Base-by-base conservation (phyloP, 2,797 vertebrate species). In the Chelonia mydas region DNA sequence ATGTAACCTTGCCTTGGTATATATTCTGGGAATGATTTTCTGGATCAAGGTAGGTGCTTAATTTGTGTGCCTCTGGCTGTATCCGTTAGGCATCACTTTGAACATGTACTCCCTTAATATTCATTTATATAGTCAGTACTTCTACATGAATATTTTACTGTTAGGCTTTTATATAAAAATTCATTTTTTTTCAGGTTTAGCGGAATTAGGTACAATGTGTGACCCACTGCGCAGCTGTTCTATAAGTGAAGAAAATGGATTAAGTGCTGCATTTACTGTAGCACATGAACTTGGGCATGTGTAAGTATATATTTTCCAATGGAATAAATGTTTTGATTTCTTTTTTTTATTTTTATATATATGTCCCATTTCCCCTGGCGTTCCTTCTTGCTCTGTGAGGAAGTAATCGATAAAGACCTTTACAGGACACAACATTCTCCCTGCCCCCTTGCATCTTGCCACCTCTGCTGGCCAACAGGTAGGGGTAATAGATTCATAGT, bases 261-360 rank as follows among this genome's bases (percentile, higher is more conserved):
- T 99, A 94, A 99, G 99, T 89, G 99, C 99, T 55, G 99, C 99
- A 95, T 99, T 99, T 97, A 99, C 99, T 96, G 99, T 99, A 89
- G 99, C 99, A 41, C 99, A 99, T 93, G 99, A 99, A 95, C 98
- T 99, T 92, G 99, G 99, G 86, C 99, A 99, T 61, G 99, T 99
- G 99, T 99, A 98, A 99, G 99, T 99, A 98, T 92, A 65, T 92
- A 41, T 96, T 90, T 78, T 88, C 57, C n/a, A 37, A 33, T 84
- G 84, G 94, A 94, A 93, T 68, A 23, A 77, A 51, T 87, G 86
- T 77, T 37, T 57, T 2, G 5, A 11, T 83, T 92, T 90, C 2
- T 12, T 92, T 92, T 68, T 50, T 50, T 50, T 12, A 92, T 92
- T 68, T 50, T 50, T 50, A 50, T 50, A 51, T 87, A 15, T 57